Base-by-base conservation (phyloP, 23 tunicate genomes). In the Trididemnum nubilum region DNA sequence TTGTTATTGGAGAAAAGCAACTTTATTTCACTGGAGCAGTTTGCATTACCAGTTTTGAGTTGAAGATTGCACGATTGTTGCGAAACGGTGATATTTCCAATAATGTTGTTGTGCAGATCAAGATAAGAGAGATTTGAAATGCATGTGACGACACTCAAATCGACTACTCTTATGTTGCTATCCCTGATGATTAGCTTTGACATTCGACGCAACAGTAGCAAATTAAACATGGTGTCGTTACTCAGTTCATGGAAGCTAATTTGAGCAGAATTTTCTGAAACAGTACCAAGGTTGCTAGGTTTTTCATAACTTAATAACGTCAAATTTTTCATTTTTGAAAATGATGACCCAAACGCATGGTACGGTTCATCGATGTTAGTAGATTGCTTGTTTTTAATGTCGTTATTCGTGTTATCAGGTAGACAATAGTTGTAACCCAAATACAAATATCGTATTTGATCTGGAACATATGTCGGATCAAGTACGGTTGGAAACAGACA, bases 401-500 rank as follows among this genome's bases (percentile, higher is more conserved):
- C 28, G 19, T 23, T 63, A 23, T 24, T 4, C 23, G 7, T 63
- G 7, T 4, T 63, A 4, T 23, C 69, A 18, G 4, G 69, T 18
- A 23, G 23, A 15, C 28, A 15, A 23, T 28, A 63, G 27, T 23
- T 63, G 28, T 63, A 63, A 28, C 69, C 69, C 19, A 63, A 28
- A 63, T 18, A 63, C 23, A 63, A 23, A 19, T 63, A 28, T 21
- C 7, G 7, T 21, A 63, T 63, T n/a, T n/a, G n/a, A 7, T 63
- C 23, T 63, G 69, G 28, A 63, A 63, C 23, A 63, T 15, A 63
- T 63, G 69, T 63, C 27, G 69, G 69, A 63, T 63, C 28, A 21
- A 15, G 4, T 15, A 23, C 69, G 7, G 28, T 15, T 7, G 4
- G 69, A 24, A 15, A 4, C 69, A 63, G 23, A 23, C 69, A 63